phyloP scores from a whole-genome alignment of 2,797 vertebrate genomes.

The Coregonus ussuriensis region DNA sequence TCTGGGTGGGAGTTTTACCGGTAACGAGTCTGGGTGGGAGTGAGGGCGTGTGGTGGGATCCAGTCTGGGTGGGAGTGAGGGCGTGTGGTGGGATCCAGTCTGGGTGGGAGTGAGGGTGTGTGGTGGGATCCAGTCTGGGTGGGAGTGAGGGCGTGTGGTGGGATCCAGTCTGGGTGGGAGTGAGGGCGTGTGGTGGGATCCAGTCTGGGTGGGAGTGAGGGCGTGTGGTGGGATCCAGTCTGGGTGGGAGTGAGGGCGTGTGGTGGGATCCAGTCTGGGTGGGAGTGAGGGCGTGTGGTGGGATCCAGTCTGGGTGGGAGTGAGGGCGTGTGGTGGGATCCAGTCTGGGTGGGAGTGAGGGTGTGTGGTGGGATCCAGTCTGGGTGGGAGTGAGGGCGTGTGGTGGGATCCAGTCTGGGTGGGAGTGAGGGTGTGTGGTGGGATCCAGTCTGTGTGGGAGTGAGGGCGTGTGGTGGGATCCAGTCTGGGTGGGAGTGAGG shows the following conservation, averaged over 20 bases:
- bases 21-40: no score
- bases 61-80: no score
- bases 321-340: neutral
- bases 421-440: constrained; percentile 35
- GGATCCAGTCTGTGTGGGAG: constrained; percentile 22
- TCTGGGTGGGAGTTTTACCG: no score
- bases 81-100: no score
- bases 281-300: constrained; percentile 35
- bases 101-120: no score
- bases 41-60: no score
- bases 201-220: constrained; percentile 47
- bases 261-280: constrained; percentile 16
- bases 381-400: constrained; percentile 22
- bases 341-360: constrained; percentile 47
- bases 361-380: neutral
- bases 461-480: neutral
- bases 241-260: constrained; percentile 22
- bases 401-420: constrained; percentile 16
- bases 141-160: constrained; percentile 35
- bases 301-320: constrained; percentile 23
- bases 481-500: constrained; percentile 47
- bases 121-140: no score
- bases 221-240: neutral
- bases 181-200: neutral
- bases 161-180: constrained; percentile 23